Base-by-base conservation (phyloP, 2,888 invertebrate genomes). In the Coronaproctus castanopsis region DNA sequence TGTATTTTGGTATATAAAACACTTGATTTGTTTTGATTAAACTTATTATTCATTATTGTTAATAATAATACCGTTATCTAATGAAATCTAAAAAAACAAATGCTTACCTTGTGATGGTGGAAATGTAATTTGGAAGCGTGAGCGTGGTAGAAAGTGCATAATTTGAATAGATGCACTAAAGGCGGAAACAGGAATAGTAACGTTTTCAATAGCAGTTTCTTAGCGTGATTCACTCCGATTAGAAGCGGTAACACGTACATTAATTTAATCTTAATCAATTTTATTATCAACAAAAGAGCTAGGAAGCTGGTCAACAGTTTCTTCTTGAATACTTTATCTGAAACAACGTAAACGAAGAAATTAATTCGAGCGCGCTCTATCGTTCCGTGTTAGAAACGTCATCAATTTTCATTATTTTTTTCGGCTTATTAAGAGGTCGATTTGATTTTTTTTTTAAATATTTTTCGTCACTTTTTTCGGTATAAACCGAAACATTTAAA, bases 111-210 rank as follows among this genome's bases (percentile, higher is more conserved):
- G 69, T 87, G 87, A 68, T 85, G 85, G 68, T 87, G 87, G 66
- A 87, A 87, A 70, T 88, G 87, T 67, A 77, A 83, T 68, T 87
- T 86, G 53, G 84, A 81, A 67, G 79, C 81, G 63, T 78, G 78
- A 66, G 82, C 80, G 65, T 86, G 85, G 67, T 87, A 87, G 75
- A 83, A 84, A 3, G 86, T 84, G 71, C 88, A 89, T 19, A 88
- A 74, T 70, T 87, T 88, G 75, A 88, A 88, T 62, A 89, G 78
- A 69, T 87, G 85, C 59, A 85, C 80, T 62, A 89, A 71, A 0
- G 86, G 85, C 1, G 88, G 88, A 73, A 88, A 86, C 50, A 89
- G 69, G 76, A 88, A 88, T 21, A 89, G 76, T 18, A 89, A 71
- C 57, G 87, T 74, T 69, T 89, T 88, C 52, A 89, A 74, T 67